Evolutionary conservation across 2,888 invertebrate species (phyloP), one percentile per base, ranked within the genome.

Genomic region (Scaeva pyrastri): DNA sequence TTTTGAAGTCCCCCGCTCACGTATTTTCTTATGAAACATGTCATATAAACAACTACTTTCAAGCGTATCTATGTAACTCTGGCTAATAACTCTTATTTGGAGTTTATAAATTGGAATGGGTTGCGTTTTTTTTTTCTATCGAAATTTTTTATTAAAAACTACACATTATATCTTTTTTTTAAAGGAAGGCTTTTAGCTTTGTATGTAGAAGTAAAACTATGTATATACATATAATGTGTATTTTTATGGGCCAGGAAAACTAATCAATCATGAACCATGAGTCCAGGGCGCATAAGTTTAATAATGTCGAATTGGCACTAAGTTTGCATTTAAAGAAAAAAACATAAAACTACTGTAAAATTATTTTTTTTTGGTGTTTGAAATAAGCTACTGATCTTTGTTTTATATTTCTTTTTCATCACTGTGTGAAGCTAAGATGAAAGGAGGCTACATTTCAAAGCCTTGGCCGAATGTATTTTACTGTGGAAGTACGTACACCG

Each of bases 21-120:
- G 45, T 6, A 11, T 74, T 70, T 71, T 82, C 70, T 50, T 58
- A 66, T 26, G 7, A 75, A 79, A 56, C 26, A 45, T 62, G 39
- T 50, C n/a, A n/a, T n/a, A n/a, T n/a, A n/a, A n/a, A n/a, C n/a
- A n/a, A n/a, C n/a, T n/a, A n/a, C 76, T 23, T 66, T 60, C 79
- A 66, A 79, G 71, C 84, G 66, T 31, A 31, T 31, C 31, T 84
- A n/a, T n/a, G n/a, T n/a, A 79, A 72, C 77, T 39, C 39, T 31
- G 72, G 74, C 16, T 77, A 77, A 77, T 82, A 77, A 82, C 77
- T 31, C 5, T 71, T 41, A 77, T 86, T 82, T 82, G 77, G 56
- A 64, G 77, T 56, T n/a, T 43, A n/a, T n/a, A 43, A 71, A 80
- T 60, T 80, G 45, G 43, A 85, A 76, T 70, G 56, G 62, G 41